Evolutionary conservation across 2,113 vertebrate species (phyloP), one percentile per base, ranked within the genome.

Genomic region (Pangasianodon gigas): DNA sequence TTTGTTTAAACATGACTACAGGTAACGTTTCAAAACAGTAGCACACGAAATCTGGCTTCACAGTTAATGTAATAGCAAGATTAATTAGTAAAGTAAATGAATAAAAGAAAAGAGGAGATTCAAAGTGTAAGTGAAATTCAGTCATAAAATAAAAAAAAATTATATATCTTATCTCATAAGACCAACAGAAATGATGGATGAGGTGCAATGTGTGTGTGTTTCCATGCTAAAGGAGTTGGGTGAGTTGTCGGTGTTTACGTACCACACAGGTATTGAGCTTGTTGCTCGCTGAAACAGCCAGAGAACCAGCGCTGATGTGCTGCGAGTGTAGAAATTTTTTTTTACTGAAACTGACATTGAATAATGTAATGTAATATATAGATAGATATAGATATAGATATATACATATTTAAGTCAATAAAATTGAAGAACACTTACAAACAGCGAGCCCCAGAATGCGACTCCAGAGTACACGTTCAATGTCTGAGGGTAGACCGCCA

Each of bases 251-350:
- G 16, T 41, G n/a, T 51, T 51, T n/a, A 69, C 85, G 1, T 77
- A 87, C 86, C 86, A 77, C 19, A 77, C 51, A 60, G 10, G 0
- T 0, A 29, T 58, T 41, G 4, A 44, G 51, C 10, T 87, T 75
- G 69, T 87, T 87, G 37, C 21, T 58, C 1, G 71, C 85, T 21
- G 51, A 52, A 11, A 87, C 85, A 37, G 85, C 32, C 29, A 87
- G 52, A 58, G 51, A 41, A 13, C 85, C 85, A 13, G 69, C 11
- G 32, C 0, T 44, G 67, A 87, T 87, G n/a, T 75, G 32, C 85
- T 87, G 84, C 4, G 7, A 29, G 44, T 62, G 44, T 3, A 46
- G 9, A 41, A 41, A 21, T 2, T 2, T 32, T 71, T 14, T 71
- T 71, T 37, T n/a, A 4, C 0, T 37, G 13, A 37, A 71, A 18